These are phyloP conservation scores for Clusia tigrina DNA, from an alignment of 2,888 invertebrate species.

Conservation along the genomic window DNA sequence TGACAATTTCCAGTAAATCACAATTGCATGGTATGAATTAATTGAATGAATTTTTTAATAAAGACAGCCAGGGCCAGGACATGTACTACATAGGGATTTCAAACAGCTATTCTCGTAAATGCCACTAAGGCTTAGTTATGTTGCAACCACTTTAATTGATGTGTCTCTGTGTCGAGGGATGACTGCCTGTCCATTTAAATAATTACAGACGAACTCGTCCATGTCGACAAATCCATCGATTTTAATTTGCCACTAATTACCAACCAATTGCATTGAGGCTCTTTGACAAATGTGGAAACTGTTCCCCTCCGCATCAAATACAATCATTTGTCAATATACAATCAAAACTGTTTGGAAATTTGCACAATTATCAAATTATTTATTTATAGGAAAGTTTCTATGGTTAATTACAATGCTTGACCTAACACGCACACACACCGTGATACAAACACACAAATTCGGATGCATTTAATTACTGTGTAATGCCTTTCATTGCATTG, in stretches of 20 bases:
- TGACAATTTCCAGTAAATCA: conserved; percentile 2
- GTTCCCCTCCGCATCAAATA: conserved; percentile 11
- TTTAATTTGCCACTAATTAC: conserved; percentile 33
- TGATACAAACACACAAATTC: conserved; percentile 1
- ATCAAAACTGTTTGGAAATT: conserved; percentile 22
- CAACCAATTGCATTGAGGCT: conserved; percentile 13
- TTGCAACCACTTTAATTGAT: background rate
- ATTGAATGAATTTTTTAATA: background rate
- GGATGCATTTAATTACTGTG: background rate
- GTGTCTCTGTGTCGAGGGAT: background rate
- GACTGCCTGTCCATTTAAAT: background rate
- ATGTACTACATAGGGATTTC: background rate
- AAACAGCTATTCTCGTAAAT: background rate
- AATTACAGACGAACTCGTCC: background rate
- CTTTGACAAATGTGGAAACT: no score
- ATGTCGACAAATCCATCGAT: conserved; percentile 3
- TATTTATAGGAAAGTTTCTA: conserved; percentile 44
- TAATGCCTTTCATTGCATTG: no score
- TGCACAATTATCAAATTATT: conserved; percentile 46
- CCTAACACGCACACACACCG: conserved; percentile 21
- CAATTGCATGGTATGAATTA: background rate
- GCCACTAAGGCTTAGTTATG: background rate
- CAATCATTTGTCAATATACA: background rate
- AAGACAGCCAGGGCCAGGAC: background rate
- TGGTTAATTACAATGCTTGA: conserved; percentile 47